Evolutionary conservation across 64 coral and sea anemone genomes (phyloP).

Genomic region (Catalaphyllia jardinei): DNA sequence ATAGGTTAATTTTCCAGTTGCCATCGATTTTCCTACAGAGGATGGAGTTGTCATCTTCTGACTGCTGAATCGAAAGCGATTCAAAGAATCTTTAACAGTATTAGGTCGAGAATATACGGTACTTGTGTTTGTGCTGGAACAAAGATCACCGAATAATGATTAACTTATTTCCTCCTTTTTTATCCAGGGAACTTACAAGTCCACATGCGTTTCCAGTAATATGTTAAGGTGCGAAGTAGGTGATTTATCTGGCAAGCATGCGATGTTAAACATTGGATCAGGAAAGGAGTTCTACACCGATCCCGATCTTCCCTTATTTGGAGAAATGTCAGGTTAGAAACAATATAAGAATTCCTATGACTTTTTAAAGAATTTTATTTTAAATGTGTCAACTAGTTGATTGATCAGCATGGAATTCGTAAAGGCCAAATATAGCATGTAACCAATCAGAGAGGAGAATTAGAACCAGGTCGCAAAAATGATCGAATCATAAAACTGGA

Average conservation of each 20-base stretch:
- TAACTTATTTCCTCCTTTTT: not conserved
- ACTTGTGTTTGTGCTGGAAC: too few relatives aligned
- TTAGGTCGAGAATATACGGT: too few relatives aligned
- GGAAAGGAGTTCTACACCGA: conserved; percentile 75
- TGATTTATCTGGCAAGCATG: conserved; percentile 79
- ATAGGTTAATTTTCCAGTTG: too few relatives aligned
- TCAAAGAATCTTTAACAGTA: too few relatives aligned
- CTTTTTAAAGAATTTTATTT: not conserved
- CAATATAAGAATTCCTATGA: not conserved
- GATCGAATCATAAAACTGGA: too few relatives aligned
- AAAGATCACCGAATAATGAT: too few relatives aligned
- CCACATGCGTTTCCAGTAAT: conserved; percentile 68
- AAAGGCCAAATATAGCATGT: too few relatives aligned
- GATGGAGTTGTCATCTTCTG: too few relatives aligned
- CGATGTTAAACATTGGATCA: conserved; percentile 67
- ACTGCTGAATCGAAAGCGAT: too few relatives aligned
- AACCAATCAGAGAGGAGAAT: too few relatives aligned
- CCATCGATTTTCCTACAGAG: too few relatives aligned
- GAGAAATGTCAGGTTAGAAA: conserved; percentile 66
- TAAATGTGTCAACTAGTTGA: not conserved
- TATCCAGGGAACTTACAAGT: conserved; percentile 76
- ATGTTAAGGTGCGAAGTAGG: conserved; percentile 91
- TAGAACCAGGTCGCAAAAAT: too few relatives aligned
- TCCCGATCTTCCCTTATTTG: conserved; percentile 71
- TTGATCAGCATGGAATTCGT: not conserved